phyloP scores from a whole-genome alignment of 1,140 invertebrate species.

The Tribolium castaneum region DNA sequence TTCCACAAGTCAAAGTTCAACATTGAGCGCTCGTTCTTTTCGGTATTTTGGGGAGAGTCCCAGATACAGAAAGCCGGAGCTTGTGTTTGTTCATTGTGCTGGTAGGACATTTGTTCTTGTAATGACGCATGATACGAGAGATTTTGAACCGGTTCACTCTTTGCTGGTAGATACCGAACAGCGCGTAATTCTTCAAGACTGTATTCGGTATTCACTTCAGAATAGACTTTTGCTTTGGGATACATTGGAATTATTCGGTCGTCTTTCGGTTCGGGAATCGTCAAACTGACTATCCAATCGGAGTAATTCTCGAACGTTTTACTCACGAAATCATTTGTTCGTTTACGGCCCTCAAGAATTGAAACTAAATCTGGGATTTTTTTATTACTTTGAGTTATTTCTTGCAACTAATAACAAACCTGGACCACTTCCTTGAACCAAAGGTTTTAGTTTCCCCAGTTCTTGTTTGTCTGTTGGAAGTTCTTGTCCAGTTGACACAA shows the following conservation, averaged over 20 bases:
- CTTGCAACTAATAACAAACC: too few relatives aligned
- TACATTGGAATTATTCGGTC: slow-evolving; percentile 70
- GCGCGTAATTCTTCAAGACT: slow-evolving; percentile 77
- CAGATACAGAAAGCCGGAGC: too few relatives aligned
- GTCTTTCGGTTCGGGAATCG: slow-evolving; percentile 69
- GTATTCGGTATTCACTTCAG: slow-evolving; percentile 69
- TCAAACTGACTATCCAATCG: slow-evolving; percentile 68
- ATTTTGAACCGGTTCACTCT: slow-evolving; percentile 37
- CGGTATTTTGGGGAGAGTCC: neutral
- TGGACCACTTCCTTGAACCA: slow-evolving; percentile 8
- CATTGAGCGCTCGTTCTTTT: neutral
- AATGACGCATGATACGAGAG: too few relatives aligned
- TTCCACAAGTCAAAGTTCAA: slow-evolving; percentile 7
- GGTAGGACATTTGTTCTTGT: too few relatives aligned
- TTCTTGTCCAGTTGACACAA: neutral
- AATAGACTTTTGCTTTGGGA: slow-evolving; percentile 71
- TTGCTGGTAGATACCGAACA: slow-evolving; percentile 53
- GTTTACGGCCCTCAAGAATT: slow-evolving; percentile 67
- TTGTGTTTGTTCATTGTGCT: neutral
- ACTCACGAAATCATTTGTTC: slow-evolving; percentile 41
- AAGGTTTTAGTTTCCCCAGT: too few relatives aligned
- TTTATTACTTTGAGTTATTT: too few relatives aligned
- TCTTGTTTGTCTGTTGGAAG: too few relatives aligned
- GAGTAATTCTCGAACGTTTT: slow-evolving; percentile 69
- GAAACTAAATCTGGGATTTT: slow-evolving; percentile 26